phyloP scores from a whole-genome alignment of 2,888 invertebrate genomes.

The Ochropacha duplaris region DNA sequence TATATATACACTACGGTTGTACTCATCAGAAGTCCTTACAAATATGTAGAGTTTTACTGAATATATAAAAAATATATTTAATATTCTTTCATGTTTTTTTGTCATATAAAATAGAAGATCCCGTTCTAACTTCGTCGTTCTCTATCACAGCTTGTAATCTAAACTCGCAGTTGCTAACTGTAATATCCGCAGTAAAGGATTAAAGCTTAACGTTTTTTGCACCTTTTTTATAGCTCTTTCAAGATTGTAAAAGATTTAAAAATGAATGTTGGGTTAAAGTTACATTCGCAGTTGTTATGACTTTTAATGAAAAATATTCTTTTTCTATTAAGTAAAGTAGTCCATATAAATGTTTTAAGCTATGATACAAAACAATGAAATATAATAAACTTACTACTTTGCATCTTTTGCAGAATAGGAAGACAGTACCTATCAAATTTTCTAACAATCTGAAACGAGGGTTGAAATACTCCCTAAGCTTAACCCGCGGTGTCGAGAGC shows the following conservation, averaged over 20 bases:
- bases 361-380: background rate
- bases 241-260: constrained; percentile 28
- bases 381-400: no score
- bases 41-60: no score
- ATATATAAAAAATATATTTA: no score
- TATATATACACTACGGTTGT: no score
- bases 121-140: constrained; percentile 26
- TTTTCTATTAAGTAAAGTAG: background rate
- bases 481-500: constrained; percentile 44
- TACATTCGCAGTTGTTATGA: background rate
- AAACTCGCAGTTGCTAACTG: constrained; percentile 38
- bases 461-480: constrained; percentile 38
- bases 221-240: constrained; percentile 11
- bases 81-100: no score
- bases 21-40: no score
- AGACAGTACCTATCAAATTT: constrained; percentile 4
- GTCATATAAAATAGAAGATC: constrained; percentile 14
- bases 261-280: constrained; percentile 12
- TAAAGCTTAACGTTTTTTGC: constrained; percentile 17
- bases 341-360: background rate
- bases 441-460: constrained; percentile 14
- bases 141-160: constrained; percentile 32
- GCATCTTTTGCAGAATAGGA: background rate
- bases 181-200: constrained; percentile 29
- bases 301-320: background rate